Base-by-base conservation (phyloP, 2,888 invertebrate genomes). In the Cosmia trapezina region DNA sequence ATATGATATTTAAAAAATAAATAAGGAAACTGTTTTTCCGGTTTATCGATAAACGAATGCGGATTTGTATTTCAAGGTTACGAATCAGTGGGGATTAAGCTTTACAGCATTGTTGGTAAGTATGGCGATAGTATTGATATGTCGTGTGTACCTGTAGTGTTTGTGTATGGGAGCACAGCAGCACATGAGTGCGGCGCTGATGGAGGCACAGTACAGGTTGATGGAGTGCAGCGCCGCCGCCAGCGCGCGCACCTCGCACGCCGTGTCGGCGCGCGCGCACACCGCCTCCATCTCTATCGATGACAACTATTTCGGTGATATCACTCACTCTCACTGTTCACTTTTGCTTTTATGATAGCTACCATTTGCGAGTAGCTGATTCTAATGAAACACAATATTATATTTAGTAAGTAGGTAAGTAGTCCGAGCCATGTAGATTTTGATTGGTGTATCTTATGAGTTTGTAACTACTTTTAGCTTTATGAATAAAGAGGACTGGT, bases 141-240 rank as follows among this genome's bases (percentile, higher is more conserved):
- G 19, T 54, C 65, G 17, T 81, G 11, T 19, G 66, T 78, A 94
- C 95, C 93, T 89, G 84, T 88, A 89, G 71, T 87, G 86, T 70
- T 90, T 90, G 68, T 90, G 88, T 65, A 87, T 76, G 17, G 90
- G 88, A 5, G 92, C 90, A 81, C 95, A 96, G 90, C 95, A 95
- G 85, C 92, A 95, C 80, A 95, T 91, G 78, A 95, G 93, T 6
- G 93, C 94, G 6, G 94, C 93, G 61, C 93, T 91, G 78, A 95
- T 90, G 77, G 92, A 88, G 43, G 94, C 94, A 88, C 95, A 96
- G 92, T 96, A 95, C 45, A 96, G 91, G 80, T 95, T 95, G 82
- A 96, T 87, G 22, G 92, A 90, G 84, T 96, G 95, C 84, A 96
- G 89, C 65, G 94, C 93, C 4, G 93, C 95, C 9, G 91, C 85